Percentiles rank a stretch among this genome's conserved stretches.
Evolutionary conservation across 2,113 vertebrate genomes (phyloP).

Genomic region (Callithrix jacchus): DNA sequence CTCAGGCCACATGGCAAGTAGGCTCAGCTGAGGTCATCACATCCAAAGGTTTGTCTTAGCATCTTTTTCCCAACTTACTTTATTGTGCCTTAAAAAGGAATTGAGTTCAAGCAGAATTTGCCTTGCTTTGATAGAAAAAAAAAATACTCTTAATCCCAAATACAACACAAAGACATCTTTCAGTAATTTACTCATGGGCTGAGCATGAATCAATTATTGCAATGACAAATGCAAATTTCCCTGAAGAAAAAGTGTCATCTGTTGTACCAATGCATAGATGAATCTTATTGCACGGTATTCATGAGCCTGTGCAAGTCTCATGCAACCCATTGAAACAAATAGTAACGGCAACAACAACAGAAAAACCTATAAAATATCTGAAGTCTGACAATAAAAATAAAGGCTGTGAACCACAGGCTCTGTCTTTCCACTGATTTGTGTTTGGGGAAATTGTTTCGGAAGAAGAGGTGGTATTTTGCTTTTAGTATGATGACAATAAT

Average conservation of each 20-base stretch:
- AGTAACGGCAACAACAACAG: neutral
- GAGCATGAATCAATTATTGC: slow-evolving; percentile 49
- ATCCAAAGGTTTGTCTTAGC: neutral
- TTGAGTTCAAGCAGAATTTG: slow-evolving; percentile 34
- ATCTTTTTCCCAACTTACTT: slow-evolving; percentile 34
- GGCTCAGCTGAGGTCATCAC: neutral
- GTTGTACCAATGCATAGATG: neutral
- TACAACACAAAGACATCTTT: slow-evolving; percentile 61
- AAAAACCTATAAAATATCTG: neutral
- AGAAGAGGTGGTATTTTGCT: slow-evolving; percentile 31
- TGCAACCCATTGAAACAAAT: neutral
- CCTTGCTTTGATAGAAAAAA: slow-evolving; percentile 45
- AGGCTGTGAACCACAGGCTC: neutral
- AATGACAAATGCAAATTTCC: slow-evolving; percentile 50
- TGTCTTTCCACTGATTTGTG: neutral
- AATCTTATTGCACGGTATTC: neutral
- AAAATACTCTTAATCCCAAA: slow-evolving; percentile 44
- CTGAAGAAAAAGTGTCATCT: neutral
- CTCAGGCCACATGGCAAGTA: neutral
- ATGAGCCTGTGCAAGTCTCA: neutral
- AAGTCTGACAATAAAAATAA: slow-evolving; percentile 14
- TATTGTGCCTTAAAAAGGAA: slow-evolving; percentile 39
- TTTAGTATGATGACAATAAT: neutral
- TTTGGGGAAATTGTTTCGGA: slow-evolving; percentile 31
- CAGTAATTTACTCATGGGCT: slow-evolving; percentile 44